Evolutionary conservation across 2,888 invertebrate genomes (phyloP), one percentile per base, ranked within the genome.

Genomic region (Tenthredo scrophulariae): DNA sequence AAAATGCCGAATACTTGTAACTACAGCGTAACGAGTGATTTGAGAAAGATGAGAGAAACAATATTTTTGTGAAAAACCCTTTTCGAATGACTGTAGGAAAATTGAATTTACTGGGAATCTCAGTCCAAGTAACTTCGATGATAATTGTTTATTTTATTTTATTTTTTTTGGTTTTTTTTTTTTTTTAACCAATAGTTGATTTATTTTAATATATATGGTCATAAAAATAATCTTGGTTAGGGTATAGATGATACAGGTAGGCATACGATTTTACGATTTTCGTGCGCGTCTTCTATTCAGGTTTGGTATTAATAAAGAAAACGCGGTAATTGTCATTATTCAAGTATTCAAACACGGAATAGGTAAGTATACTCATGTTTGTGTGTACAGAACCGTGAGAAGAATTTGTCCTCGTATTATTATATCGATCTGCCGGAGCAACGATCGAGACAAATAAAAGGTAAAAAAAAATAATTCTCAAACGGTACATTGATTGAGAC

Each of bases 211-310:
- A n/a, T n/a, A n/a, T 4, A 6, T 2, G 29, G 13, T 65, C 65
- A 10, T 65, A 65, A 65, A 65, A 65, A 65, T 29, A 65, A 29
- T 29, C 29, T 22, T 10, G 4, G 13, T 1, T 72, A n/a, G 5
- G 7, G 62, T 26, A n/a, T 58, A 22, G 58, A 58, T 62, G 5
- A 7, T 62, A 62, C 18, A 26, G 7, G n/a, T 62, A 26, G n/a
- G n/a, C 7, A 15, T 22, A 70, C n/a, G n/a, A 22, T 72, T 72
- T 72, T 22, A 72, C 43, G 43, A 74, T 74, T 74, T 74, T 74
- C 43, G 43, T 74, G 74, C 43, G 10, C 22, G 37, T 26, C 22
- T 22, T 37, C 6, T 37, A 37, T 37, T 1, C 22, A 22, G 22
- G 22, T 37, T 18, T 74, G 26, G 74, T n/a, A 43, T 40, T 43